Percentiles rank a stretch among this genome's conserved stretches.
Conservation (phyloP, 2,113 vertebrate genomes). For the Cyanoliseus patagonus region DNA sequence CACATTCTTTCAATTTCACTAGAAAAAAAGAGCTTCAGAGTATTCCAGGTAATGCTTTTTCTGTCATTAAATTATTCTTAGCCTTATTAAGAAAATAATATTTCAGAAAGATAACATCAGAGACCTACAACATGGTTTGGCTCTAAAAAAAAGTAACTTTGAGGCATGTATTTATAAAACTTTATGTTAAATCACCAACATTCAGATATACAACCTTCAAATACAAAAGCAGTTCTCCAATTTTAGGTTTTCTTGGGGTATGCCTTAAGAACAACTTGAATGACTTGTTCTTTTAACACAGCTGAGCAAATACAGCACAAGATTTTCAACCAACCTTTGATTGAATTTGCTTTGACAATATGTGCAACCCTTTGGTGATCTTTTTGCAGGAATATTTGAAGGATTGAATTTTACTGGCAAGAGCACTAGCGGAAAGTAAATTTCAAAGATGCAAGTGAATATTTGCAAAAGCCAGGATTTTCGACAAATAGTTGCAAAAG, state of each 20-base stretch:
- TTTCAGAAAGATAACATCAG: background rate
- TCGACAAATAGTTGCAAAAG: background rate
- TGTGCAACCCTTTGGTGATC: background rate
- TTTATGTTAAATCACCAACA: background rate
- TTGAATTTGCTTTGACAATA: constrained; percentile 37
- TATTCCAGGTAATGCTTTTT: background rate
- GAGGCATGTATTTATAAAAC: background rate
- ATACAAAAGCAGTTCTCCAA: background rate
- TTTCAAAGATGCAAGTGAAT: constrained; percentile 20
- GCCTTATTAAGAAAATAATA: background rate
- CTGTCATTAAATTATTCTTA: background rate
- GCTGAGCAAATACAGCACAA: constrained; percentile 11
- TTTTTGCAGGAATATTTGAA: constrained; percentile 18
- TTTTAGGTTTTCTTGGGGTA: background rate
- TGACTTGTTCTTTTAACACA: constrained; percentile 27
- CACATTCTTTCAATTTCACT: background rate
- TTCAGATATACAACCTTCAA: background rate
- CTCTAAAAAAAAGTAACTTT: background rate
- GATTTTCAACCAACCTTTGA: background rate
- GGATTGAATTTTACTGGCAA: constrained; percentile 30
- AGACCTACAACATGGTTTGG: background rate
- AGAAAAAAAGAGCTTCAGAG: background rate
- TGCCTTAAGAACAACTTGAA: background rate
- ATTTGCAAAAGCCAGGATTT: constrained; percentile 9
- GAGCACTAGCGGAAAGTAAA: constrained; percentile 19